These are phyloP conservation scores for Phaonia tiefii DNA, from an alignment of 2,888 invertebrate species.

Conservation along the genomic window DNA sequence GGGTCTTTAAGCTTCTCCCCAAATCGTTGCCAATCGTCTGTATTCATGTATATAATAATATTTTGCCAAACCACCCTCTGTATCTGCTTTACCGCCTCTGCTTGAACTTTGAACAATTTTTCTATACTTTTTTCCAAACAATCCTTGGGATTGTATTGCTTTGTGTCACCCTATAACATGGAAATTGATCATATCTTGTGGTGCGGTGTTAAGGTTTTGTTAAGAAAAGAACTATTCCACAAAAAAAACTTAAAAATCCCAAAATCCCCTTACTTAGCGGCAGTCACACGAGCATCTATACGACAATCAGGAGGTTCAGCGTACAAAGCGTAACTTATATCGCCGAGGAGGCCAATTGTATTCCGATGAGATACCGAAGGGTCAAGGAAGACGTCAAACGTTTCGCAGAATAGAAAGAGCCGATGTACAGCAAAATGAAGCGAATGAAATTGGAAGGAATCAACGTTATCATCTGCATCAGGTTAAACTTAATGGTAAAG, in stretches of 20 bases:
- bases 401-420: not conserved
- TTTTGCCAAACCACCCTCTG: too few relatives aligned
- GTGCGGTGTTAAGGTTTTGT: not conserved
- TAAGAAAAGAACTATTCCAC: not conserved
- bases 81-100: too few relatives aligned
- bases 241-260: not conserved
- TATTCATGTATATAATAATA: too few relatives aligned
- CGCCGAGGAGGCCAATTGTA: not conserved
- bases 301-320: not conserved
- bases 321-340: too few relatives aligned
- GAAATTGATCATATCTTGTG: too few relatives aligned
- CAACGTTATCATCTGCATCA: slow-evolving; percentile 51
- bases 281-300: not conserved
- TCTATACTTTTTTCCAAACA: slow-evolving; percentile 24
- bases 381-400: not conserved
- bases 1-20: too few relatives aligned
- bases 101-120: too few relatives aligned
- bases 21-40: too few relatives aligned
- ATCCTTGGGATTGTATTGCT: not conserved
- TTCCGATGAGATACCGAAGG: not conserved
- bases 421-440: too few relatives aligned
- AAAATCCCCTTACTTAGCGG: slow-evolving; percentile 28
- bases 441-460: too few relatives aligned
- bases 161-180: not conserved
- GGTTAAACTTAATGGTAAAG: too few relatives aligned